Conservation (phyloP, 2,888 invertebrate species). For the Epinotia ramella region DNA sequence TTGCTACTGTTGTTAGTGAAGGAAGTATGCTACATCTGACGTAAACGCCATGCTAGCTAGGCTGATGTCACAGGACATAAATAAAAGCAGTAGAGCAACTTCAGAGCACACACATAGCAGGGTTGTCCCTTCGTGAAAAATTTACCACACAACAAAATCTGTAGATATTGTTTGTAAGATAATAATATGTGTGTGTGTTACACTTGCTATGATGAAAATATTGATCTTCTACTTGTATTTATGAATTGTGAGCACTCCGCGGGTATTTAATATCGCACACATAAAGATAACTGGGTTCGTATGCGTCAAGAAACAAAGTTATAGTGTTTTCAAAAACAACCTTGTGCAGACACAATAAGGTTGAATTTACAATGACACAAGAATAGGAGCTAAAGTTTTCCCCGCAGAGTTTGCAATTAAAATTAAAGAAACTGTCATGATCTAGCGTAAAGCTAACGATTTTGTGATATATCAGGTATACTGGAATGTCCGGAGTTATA, state of each 20-base stretch:
- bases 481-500: conserved; percentile 73
- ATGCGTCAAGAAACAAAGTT: background rate
- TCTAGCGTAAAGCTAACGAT: conserved; percentile 60
- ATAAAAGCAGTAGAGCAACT: conserved; percentile 21
- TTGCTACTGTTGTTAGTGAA: background rate
- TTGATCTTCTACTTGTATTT: conserved; percentile 10
- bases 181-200: background rate
- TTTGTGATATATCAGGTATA: conserved; percentile 58
- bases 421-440: conserved; percentile 64
- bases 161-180: background rate
- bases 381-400: background rate
- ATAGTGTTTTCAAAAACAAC: background rate
- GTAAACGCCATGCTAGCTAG: background rate
- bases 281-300: background rate
- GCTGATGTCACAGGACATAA: conserved; percentile 26
- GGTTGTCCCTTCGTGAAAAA: conserved; percentile 10
- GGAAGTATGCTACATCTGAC: background rate
- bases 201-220: background rate
- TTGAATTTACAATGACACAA: background rate
- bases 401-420: conserved; percentile 33
- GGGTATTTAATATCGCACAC: conserved; percentile 1
- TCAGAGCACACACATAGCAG: background rate
- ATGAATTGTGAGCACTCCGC: conserved; percentile 17
- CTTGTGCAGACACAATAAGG: background rate
- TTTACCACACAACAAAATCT: background rate